Conservation (phyloP, 2,113 vertebrate species). For the Cyphotilapia sp. region DNA sequence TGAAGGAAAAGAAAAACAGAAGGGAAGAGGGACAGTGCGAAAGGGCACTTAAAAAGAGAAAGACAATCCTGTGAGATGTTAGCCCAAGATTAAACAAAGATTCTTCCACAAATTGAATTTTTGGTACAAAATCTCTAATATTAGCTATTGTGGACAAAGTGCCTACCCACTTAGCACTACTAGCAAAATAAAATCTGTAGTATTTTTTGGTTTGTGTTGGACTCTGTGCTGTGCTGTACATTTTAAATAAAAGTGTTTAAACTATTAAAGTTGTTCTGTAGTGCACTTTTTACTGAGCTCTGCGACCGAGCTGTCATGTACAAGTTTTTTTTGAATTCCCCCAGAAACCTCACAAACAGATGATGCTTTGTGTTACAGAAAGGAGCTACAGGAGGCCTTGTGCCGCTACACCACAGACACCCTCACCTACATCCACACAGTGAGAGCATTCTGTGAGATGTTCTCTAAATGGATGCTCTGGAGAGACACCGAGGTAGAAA, state of each 20-base stretch:
- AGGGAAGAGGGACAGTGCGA: too few relatives aligned
- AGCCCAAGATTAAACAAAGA: background rate
- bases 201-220: background rate
- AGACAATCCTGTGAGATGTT: background rate
- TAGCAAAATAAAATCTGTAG: background rate
- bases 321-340: background rate
- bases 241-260: background rate
- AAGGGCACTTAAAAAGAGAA: too few relatives aligned
- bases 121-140: background rate
- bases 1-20: too few relatives aligned
- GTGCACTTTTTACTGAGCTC: background rate
- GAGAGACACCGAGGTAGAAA: too few relatives aligned
- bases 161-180: background rate
- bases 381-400: too few relatives aligned
- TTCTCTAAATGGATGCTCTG: too few relatives aligned
- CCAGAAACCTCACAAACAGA: accelerated
- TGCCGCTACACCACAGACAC: too few relatives aligned
- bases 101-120: background rate
- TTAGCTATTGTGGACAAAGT: background rate
- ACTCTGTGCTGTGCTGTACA: background rate
- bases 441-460: too few relatives aligned
- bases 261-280: accelerated
- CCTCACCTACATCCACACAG: too few relatives aligned
- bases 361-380: too few relatives aligned
- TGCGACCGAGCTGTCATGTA: background rate